These are phyloP conservation scores for Pimpla rufipes DNA, from an alignment of 2,888 invertebrate genomes.

Conservation along the genomic window DNA sequence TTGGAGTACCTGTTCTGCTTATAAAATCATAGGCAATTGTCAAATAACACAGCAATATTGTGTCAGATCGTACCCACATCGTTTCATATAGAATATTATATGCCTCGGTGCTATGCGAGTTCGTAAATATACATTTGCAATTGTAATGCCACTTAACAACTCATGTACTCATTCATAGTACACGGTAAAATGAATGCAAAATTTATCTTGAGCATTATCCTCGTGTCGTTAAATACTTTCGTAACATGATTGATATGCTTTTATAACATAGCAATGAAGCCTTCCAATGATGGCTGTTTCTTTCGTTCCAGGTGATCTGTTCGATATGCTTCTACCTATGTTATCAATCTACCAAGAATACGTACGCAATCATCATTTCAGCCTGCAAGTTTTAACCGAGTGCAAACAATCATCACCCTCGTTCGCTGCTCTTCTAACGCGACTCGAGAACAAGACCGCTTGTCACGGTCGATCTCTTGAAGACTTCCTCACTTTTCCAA, in stretches of 20 bases:
- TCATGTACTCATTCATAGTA: neutral
- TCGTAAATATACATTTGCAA: slow-evolving; percentile 27
- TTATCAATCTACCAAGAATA: slow-evolving; percentile 98
- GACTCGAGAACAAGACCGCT: slow-evolving; percentile 94
- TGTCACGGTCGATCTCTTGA: slow-evolving; percentile 95
- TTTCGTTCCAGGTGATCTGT: slow-evolving; percentile 92
- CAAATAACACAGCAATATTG: neutral
- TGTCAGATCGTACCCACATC: neutral
- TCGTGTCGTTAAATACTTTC: neutral
- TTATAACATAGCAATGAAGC: neutral
- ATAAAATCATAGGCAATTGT: slow-evolving; percentile 5
- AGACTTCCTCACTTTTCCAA: slow-evolving; percentile 96
- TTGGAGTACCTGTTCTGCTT: neutral
- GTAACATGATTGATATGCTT: neutral
- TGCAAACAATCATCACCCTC: slow-evolving; percentile 93
- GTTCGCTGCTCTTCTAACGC: slow-evolving; percentile 92
- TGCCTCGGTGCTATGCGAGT: neutral
- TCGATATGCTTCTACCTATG: slow-evolving; percentile 98
- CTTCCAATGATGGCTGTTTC: neutral
- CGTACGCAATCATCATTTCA: slow-evolving; percentile 97
- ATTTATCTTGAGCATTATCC: neutral
- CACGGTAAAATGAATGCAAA: slow-evolving; percentile 9
- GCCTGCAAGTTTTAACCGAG: slow-evolving; percentile 95
- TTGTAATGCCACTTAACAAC: slow-evolving; percentile 13
- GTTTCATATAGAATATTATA: slow-evolving; percentile 11